phyloP scores from a whole-genome alignment of 1,140 invertebrate species.

The Steinernema feltiae region DNA sequence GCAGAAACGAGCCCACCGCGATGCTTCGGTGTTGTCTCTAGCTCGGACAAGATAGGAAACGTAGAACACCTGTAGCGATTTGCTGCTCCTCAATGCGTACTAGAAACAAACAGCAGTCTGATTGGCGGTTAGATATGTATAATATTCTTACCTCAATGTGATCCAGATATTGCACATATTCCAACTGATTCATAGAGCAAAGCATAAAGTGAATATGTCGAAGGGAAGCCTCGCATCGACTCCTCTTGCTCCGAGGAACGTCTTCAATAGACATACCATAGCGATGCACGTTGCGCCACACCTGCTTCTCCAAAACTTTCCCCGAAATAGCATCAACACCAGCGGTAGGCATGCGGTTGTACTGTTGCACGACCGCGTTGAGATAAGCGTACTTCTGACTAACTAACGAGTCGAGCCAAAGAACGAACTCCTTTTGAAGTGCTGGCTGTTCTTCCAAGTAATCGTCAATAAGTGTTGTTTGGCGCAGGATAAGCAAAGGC shows the following conservation, averaged over 20 bases:
- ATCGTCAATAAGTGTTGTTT: neutral
- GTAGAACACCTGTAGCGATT: neutral
- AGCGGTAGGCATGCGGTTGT: neutral
- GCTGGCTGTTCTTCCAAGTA: neutral
- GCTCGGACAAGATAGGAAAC: neutral
- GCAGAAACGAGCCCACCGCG: neutral
- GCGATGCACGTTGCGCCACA: neutral
- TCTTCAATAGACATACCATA: neutral
- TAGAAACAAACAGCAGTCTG: neutral
- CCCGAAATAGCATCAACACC: neutral
- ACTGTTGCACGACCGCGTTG: neutral
- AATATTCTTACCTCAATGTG: neutral
- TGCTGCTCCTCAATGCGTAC: neutral
- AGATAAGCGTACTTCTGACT: neutral
- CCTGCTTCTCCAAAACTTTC: neutral
- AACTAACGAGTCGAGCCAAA: neutral
- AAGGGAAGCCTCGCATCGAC: neutral
- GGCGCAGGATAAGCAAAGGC: neutral
- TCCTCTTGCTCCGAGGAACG: neutral
- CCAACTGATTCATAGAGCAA: neutral
- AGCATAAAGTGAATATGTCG: neutral
- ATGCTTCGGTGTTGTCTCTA: neutral
- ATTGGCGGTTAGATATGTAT: too few relatives aligned
- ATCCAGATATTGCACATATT: neutral
- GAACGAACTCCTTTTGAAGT: neutral